Evolutionary conservation across 2,797 vertebrate genomes (phyloP).

Genomic region (Falco berigora): DNA sequence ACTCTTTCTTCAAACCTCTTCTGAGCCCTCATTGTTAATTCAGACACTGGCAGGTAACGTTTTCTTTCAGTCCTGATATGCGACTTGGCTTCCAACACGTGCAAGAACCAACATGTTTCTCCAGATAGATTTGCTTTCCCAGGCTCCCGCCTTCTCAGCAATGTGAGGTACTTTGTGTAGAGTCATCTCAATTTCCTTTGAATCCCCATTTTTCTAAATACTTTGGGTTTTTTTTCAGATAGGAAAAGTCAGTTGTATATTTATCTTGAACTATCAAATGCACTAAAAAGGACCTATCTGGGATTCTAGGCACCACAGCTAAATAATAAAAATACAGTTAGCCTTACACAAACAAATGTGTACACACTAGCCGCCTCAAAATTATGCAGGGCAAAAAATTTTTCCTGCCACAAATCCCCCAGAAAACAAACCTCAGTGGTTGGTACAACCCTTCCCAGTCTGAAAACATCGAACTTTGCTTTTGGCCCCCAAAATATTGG

Average conservation of each 20-base stretch:
- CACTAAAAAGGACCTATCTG: constrained; percentile 1
- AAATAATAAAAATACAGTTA: constrained; percentile 29
- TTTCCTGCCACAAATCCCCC: not conserved
- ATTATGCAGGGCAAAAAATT: not conserved
- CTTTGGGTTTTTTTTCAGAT: not conserved
- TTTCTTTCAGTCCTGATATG: not conserved
- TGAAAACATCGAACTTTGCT: not conserved
- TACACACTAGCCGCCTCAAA: not conserved
- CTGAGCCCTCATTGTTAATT: not conserved
- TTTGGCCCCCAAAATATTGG: not conserved
- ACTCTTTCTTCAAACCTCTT: not conserved
- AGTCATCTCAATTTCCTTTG: not conserved
- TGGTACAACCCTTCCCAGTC: not conserved
- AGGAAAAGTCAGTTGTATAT: constrained; percentile 25
- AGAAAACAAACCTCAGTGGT: not conserved
- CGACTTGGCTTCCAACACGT: constrained; percentile 2
- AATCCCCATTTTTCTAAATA: not conserved
- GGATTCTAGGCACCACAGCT: constrained; percentile 1
- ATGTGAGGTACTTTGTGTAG: not conserved
- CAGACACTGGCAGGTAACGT: constrained; percentile 2
- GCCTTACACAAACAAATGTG: constrained; percentile 11
- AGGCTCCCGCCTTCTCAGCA: not conserved
- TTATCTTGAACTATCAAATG: constrained; percentile 9
- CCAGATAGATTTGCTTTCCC: constrained; percentile 7
- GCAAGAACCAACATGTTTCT: constrained; percentile 21